Evolutionary conservation across 2,797 vertebrate genomes (phyloP), one percentile per base, ranked within the genome.

Genomic region (Sebastes itinus): DNA sequence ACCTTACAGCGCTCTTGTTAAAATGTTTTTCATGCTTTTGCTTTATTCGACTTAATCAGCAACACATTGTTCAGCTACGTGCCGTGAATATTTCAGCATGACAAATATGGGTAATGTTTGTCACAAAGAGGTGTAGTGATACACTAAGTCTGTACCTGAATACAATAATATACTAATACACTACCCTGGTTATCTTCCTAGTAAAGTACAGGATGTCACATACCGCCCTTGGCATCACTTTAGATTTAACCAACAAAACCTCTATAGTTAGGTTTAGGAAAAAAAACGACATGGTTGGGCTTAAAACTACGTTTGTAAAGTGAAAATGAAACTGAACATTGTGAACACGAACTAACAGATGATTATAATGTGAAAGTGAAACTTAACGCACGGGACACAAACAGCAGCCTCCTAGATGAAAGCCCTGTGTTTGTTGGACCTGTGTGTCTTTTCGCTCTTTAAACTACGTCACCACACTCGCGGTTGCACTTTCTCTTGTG

Each of bases 1-100:
- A 80, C 67, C 71, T 81, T 58, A 38, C 62, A 70, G 84, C 62
- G 67, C 35, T 23, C 22, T 60, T n/a, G 35, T 81, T 83, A n/a
- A 71, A 83, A 42, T 76, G 55, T 62, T 67, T 73, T 85, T 72
- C 74, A 59, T 59, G 65, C 32, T 58, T 56, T 77, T 54, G 67
- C 10, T 65, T 75, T 27, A 72, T 81, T 81, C 72, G 16, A 74
- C 72, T 72, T 80, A 3, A 67, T 78, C 64, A 64, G 66, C 18
- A n/a, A 11, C 54, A 30, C 8, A n/a, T 67, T 66, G 35, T 18
- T 3, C 38, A n/a, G 7, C 59, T 58, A 62, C 25, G 11, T 67
- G 66, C 58, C 35, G 49, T 66, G 20, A 68, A 73, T 78, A 54
- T 80, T 60, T 65, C n/a, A 71, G 27, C 18, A 46, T 65, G 20